Base-by-base conservation (phyloP, 2,888 invertebrate genomes). In the Callinectes sapidus region DNA sequence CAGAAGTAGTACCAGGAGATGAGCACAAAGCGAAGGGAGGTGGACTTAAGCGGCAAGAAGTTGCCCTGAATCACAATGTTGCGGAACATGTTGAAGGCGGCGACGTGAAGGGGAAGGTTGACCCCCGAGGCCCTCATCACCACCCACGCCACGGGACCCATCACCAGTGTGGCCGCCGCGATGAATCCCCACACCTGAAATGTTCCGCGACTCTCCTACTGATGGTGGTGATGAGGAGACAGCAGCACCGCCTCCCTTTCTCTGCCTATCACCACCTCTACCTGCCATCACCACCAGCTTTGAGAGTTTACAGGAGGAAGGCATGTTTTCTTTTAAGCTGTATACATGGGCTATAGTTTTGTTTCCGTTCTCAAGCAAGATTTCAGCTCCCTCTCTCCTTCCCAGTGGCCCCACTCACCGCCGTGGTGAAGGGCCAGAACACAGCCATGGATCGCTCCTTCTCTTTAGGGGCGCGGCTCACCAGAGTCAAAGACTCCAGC, bases 1-100 rank as follows among this genome's bases (percentile, higher is more conserved):
- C 93, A 93, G 66, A 93, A 93, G 88, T 91, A 89, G 66, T 93
- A 93, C 93, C 93, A 93, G 89, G 42, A 35, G 93, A 81, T 35
- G 86, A 93, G 89, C 10, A 93, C 28, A n/a, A 91, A 85, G 6
- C 91, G 77, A 28, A 85, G 91, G 3, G 91, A 66, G 89, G 89
- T 85, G 71, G 18, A 32, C 6, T 18, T 23, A 10, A 89, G 35
- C 2, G 32, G 28, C 32, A 91, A 35, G 6, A 61, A 90, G 85
- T 93, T 93, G n/a, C 42, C 77, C n/a, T 93, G 93, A 0, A 93
- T 48, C 89, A 93, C 89, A 48, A 93, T 85, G n/a, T 42, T 88
- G 48, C 93, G 71, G 48, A 92, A 92, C 86, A 85, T 28, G 77
- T 87, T 92, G 90, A 92, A 92, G 90, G 90, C 18, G 61, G 48